phyloP scores from a whole-genome alignment of 2,888 invertebrate species.

The Drosophila recens region DNA sequence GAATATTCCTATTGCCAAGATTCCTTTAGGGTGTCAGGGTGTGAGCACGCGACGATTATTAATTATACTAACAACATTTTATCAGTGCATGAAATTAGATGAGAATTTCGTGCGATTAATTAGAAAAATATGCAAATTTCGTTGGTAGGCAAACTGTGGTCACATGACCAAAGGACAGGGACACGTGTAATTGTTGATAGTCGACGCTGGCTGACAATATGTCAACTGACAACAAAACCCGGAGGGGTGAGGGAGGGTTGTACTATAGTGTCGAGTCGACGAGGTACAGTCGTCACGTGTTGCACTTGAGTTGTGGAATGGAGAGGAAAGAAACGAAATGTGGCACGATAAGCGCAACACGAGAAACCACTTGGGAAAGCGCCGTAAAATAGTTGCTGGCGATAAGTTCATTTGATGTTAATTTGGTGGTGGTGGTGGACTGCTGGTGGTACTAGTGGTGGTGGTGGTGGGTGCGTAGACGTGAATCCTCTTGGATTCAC shows the following conservation, averaged over 20 bases:
- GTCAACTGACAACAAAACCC: constrained; percentile 78
- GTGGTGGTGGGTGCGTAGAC: constrained; percentile 56
- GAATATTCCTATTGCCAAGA: neutral
- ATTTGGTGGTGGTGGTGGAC: constrained; percentile 58
- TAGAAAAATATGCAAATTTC: constrained; percentile 83
- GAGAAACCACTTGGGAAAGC: constrained; percentile 79
- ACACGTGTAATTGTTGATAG: constrained; percentile 79
- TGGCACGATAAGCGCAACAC: constrained; percentile 67
- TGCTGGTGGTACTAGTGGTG: constrained; percentile 27
- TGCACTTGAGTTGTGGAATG: constrained; percentile 54
- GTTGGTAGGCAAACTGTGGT: constrained; percentile 29
- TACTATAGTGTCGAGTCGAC: neutral
- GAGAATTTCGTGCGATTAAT: constrained; percentile 80
- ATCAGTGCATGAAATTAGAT: constrained; percentile 46
- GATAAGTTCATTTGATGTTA: constrained; percentile 79
- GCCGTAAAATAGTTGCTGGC: constrained; percentile 77
- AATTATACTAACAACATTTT: constrained; percentile 68
- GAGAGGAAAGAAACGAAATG: constrained; percentile 29
- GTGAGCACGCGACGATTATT: constrained; percentile 74
- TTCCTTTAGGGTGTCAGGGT: constrained; percentile 28
- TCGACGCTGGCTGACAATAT: constrained; percentile 76
- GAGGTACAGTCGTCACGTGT: constrained; percentile 73
- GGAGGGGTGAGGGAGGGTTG: constrained; percentile 14
- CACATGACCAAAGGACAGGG: constrained; percentile 64
- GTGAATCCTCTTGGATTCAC: constrained; percentile 64